These are phyloP conservation scores for Petrocephalus sullivani DNA, from an alignment of 2,797 vertebrate species.

Conservation along the genomic window DNA sequence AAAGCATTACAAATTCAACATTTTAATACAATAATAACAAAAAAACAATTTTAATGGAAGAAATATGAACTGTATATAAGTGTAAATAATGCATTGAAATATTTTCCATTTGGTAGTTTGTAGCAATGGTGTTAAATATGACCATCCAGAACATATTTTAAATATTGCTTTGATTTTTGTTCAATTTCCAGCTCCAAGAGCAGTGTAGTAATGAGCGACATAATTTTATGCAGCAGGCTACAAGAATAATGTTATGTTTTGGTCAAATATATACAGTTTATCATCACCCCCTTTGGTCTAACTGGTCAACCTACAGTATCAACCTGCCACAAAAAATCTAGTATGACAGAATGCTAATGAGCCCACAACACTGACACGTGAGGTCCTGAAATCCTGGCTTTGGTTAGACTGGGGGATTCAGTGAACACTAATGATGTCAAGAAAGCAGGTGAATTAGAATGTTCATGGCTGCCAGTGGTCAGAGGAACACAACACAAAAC, in stretches of 20 bases:
- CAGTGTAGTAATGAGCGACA: background rate
- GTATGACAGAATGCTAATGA: background rate
- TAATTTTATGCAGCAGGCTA: background rate
- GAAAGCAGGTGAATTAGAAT: background rate
- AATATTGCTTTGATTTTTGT: background rate
- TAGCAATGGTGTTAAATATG: background rate
- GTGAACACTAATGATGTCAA: background rate
- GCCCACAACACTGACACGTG: background rate
- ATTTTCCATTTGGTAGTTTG: background rate
- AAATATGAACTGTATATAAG: background rate
- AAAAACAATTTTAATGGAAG: background rate
- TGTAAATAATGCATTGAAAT: background rate
- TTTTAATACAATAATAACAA: background rate
- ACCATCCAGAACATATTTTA: background rate
- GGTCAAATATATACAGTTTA: background rate
- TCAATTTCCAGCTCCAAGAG: background rate
- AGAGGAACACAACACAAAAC: background rate
- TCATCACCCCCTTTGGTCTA: background rate
- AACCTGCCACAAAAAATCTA: background rate
- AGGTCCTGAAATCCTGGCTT: background rate
- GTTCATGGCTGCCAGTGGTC: background rate
- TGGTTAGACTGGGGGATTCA: background rate
- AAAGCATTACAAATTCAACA: background rate
- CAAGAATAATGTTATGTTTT: background rate
- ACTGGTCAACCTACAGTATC: background rate